These are phyloP conservation scores for Setophaga coronata DNA, from an alignment of 2,113 vertebrate genomes.

Conservation along the genomic window DNA sequence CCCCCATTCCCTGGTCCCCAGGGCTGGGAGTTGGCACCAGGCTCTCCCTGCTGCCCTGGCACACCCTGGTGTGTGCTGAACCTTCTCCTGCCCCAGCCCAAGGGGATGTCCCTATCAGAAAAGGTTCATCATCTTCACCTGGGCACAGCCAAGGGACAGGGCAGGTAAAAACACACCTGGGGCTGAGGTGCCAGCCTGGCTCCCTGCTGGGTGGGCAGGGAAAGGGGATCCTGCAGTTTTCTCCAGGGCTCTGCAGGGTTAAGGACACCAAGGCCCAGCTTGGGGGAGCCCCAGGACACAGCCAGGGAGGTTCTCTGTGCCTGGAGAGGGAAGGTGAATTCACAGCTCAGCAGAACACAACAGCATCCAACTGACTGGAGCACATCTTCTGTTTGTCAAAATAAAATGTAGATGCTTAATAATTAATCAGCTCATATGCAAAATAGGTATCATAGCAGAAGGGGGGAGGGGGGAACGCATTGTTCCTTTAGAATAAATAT, in stretches of 20 bases:
- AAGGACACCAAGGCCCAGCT: accelerated
- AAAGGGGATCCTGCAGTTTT: not conserved
- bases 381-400: constrained; percentile 36
- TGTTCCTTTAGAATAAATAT: constrained; percentile 69
- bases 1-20: not conserved
- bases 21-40: not conserved
- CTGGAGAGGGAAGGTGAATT: not conserved
- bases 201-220: not conserved
- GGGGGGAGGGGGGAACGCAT: not conserved
- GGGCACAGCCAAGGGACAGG: not conserved
- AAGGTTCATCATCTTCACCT: not conserved
- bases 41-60: not conserved
- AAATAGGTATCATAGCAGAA: constrained; percentile 55
- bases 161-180: not conserved
- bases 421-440: constrained; percentile 68
- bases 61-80: too few relatives aligned
- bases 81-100: not conserved
- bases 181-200: not conserved
- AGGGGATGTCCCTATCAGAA: not conserved
- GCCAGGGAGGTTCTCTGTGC: not conserved
- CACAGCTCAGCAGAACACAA: constrained; percentile 37
- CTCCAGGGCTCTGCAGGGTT: not conserved
- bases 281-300: accelerated
- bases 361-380: not conserved
- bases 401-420: constrained; percentile 58